Evolutionary conservation across 2,888 invertebrate species (phyloP), one percentile per base, ranked within the genome.

Genomic region (Vannuccia rotundouncinata): DNA sequence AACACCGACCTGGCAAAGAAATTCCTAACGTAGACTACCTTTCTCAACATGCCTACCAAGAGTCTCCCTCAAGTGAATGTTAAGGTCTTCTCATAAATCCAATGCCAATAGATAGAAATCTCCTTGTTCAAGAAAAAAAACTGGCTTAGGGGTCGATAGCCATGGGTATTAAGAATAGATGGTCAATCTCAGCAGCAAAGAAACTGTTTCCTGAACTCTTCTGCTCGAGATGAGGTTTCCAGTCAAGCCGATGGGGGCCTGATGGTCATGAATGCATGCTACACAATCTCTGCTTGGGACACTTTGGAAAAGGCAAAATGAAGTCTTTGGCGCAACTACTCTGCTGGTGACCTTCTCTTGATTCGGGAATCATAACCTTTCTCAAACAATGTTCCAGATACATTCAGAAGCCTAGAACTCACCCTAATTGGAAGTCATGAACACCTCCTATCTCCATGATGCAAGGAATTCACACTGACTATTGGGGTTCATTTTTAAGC

Each of bases 351-450:
- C 66, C 66, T 27, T 66, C 66, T 66, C 66, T 66, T 5, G 25
- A 66, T 22, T 5, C 66, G 25, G 66, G 25, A 17, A 22, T 66
- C 22, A 27, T 66, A 17, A 66, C 10, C 2, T 66, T 66, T 66
- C 66, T 66, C 66, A 66, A 66, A 22, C 66, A 66, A 22, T 66
- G 66, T 22, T 66, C 66, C 5, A 66, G 25, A 66, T 66, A 27
- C 25, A 5, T 66, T 2, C 66, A 22, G 22, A 66, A 66, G 5
- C 66, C 66, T 5, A 66, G 22, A 66, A 66, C 66, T 22, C 66
- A 66, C 25, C 66, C 66, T 2, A 66, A 66, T 22, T 66, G 66
- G 66, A 66, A n/a, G n/a, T n/a, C n/a, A n/a, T n/a, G n/a, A n/a
- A 17, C 66, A n/a, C 2, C 66, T 22, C 25, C 66, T 27, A 22